A percentile compares a stretch with the other conserved stretches of the same genome.
These are phyloP conservation scores for Homarus americanus DNA, from an alignment of 1,140 invertebrate species.

Conservation along the genomic window DNA sequence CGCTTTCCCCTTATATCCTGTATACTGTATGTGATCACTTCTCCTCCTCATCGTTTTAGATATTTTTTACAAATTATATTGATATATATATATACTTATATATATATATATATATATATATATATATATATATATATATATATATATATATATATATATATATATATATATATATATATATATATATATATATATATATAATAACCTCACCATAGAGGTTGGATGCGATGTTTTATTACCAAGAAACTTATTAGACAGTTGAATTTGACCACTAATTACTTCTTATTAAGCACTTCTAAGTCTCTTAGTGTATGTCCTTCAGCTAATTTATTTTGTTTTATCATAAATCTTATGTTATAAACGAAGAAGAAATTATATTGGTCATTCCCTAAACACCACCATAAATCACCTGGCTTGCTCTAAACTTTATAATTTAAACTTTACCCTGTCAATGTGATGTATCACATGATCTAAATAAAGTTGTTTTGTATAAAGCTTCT, in stretches of 20 bases:
- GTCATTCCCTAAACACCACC: conserved; percentile 20
- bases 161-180: not conserved
- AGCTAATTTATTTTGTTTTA: not conserved
- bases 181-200: not conserved
- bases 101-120: not conserved
- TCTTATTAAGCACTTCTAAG: not conserved
- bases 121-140: not conserved
- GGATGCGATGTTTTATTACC: not conserved
- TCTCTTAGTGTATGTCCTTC: not conserved
- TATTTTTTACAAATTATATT: not conserved
- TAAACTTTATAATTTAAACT: conserved; percentile 46
- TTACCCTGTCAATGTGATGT: conserved; percentile 32
- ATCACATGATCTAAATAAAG: conserved; percentile 56
- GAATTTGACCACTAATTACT: not conserved
- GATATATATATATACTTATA: not conserved
- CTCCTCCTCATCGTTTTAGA: not conserved
- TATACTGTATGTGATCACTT: not conserved
- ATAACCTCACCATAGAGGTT: too few relatives aligned
- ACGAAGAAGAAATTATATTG: conserved; percentile 7
- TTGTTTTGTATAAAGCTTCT: conserved; percentile 57
- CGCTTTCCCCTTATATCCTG: not conserved
- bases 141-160: not conserved
- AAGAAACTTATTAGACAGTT: not conserved
- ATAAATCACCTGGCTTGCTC: conserved; percentile 49
- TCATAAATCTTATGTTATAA: conserved; percentile 38